These are phyloP conservation scores for Acleris emargana DNA, from an alignment of 2,888 invertebrate species.

Conservation along the genomic window DNA sequence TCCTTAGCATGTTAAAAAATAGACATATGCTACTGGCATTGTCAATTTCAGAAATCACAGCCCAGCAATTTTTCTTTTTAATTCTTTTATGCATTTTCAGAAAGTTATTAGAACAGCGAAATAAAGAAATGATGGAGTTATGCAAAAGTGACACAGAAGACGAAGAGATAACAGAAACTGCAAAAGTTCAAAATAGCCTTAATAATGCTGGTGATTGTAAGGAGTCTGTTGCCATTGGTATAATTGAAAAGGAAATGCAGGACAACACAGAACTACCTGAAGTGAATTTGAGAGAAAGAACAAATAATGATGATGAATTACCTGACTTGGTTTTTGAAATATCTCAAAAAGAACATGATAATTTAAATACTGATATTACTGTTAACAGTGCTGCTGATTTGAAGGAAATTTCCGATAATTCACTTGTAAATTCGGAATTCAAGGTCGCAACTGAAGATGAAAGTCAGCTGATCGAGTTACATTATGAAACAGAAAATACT, in stretches of 20 bases:
- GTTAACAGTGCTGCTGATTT: constrained; percentile 32
- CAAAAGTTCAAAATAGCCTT: constrained; percentile 10
- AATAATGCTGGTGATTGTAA: constrained; percentile 2
- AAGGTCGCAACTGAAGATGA: constrained; percentile 24
- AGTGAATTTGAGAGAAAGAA: constrained; percentile 11
- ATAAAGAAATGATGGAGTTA: constrained; percentile 89
- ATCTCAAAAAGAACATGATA: constrained; percentile 16
- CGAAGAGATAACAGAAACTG: constrained; percentile 44
- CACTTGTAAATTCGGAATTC: constrained; percentile 3
- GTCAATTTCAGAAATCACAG: too few relatives aligned
- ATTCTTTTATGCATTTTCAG: constrained; percentile 64
- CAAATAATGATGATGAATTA: constrained; percentile 22
- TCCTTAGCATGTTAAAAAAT: too few relatives aligned
- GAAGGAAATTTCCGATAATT: constrained; percentile 1
- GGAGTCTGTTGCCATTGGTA: neutral
- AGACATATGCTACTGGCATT: too few relatives aligned
- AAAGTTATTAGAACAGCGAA: constrained; percentile 87
- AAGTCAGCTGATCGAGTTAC: constrained; percentile 36
- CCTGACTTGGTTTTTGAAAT: constrained; percentile 26
- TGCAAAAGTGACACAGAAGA: constrained; percentile 89
- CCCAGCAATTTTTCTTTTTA: neutral
- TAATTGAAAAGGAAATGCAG: neutral
- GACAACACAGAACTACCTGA: neutral
- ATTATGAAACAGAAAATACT: constrained; percentile 26
- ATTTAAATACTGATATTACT: constrained; percentile 28